These are phyloP conservation scores for Percina caprodes DNA, from an alignment of 2,113 vertebrate genomes.

Conservation along the genomic window DNA sequence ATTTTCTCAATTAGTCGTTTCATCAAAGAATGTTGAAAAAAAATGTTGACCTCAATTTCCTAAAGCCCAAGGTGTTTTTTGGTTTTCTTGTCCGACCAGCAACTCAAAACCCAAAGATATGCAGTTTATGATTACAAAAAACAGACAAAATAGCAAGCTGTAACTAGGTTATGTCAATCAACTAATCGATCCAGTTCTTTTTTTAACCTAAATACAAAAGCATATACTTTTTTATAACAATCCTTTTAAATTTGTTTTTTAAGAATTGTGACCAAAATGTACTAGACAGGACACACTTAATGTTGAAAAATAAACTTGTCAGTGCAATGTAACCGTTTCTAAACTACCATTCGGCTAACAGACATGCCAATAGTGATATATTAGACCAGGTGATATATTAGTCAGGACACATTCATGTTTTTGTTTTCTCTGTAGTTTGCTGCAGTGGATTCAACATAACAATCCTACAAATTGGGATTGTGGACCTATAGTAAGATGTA, in stretches of 20 bases:
- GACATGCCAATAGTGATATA: not conserved
- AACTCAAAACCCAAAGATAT: not conserved
- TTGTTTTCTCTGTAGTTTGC: not conserved
- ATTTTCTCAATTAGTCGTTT: not conserved
- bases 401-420: not conserved
- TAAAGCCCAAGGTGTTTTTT: not conserved
- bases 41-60: not conserved
- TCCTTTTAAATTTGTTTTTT: not conserved
- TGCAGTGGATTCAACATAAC: not conserved
- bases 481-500: not conserved
- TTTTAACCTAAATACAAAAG: not conserved
- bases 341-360: not conserved
- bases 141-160: too few relatives aligned
- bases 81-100: not conserved
- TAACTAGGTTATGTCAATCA: too few relatives aligned
- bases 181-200: not conserved
- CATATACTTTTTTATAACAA: not conserved
- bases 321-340: not conserved
- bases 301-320: not conserved
- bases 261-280: not conserved
- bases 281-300: not conserved
- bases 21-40: not conserved
- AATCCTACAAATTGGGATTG: not conserved
- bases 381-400: not conserved
- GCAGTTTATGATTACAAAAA: not conserved